phyloP scores from a whole-genome alignment of 2,113 vertebrate species.

The Vidua macroura region DNA sequence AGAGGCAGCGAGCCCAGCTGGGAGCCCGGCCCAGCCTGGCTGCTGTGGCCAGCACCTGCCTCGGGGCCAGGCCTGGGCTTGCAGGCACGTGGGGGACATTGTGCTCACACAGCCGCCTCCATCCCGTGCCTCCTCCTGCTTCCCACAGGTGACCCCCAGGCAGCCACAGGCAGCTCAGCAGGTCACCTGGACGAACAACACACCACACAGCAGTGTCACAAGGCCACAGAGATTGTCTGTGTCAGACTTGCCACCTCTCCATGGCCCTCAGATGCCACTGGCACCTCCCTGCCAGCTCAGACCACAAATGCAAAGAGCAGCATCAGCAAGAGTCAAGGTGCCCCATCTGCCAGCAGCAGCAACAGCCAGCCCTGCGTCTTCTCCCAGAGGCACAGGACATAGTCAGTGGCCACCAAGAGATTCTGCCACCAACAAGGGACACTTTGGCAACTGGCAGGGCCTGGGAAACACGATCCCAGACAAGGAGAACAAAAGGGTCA shows the following conservation, averaged over 20 bases:
- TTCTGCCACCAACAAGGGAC: fast-evolving
- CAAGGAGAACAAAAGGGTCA: not conserved
- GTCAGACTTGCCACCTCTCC: fast-evolving
- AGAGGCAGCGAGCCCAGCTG: not conserved
- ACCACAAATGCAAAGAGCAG: not conserved
- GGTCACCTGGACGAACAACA: not conserved
- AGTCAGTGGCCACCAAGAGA: no score
- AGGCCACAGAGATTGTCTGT: not conserved
- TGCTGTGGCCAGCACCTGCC: not conserved
- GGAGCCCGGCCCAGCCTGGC: not conserved
- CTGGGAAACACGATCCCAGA: not conserved
- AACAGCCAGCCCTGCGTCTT: not conserved
- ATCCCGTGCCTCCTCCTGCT: fast-evolving
- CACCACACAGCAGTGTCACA: no score
- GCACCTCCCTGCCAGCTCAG: no score
- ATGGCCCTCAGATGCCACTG: no score
- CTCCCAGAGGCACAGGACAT: not conserved
- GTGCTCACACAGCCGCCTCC: fast-evolving
- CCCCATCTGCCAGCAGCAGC: not conserved
- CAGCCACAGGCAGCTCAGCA: fast-evolving
- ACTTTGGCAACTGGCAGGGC: fast-evolving
- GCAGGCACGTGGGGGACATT: fast-evolving
- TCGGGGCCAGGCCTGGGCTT: not conserved
- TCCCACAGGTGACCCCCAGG: not conserved
- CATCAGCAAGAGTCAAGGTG: not conserved